Evolutionary conservation across 2,888 invertebrate genomes (phyloP), one percentile per base, ranked within the genome.

Genomic region (Aspidapion aeneum): DNA sequence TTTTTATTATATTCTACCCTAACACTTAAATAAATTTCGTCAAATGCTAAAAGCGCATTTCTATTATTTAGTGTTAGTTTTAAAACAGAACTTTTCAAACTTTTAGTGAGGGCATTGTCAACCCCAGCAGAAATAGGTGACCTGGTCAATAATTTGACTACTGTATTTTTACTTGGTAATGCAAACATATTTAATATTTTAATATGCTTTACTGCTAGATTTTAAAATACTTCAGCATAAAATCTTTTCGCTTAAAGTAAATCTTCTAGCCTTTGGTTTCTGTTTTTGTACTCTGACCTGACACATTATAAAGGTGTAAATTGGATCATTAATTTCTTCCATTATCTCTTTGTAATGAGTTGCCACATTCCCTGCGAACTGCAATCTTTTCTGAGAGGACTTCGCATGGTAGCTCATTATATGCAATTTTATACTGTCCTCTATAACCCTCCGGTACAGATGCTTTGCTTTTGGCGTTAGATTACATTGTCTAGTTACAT

Each of bases 211-310:
- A 7, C 56, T 19, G 9, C 21, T 21, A 56, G 12, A 7, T 56
- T 56, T 56, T 18, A 56, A 12, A 56, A 56, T 7, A 7, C 5
- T 20, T 5, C 5, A n/a, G 21, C 12, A 2, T 7, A 56, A 7
- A 7, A 56, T n/a, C 19, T 20, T 56, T 7, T 20, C 56, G 5
- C 18, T 19, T 19, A 56, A 18, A 18, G 12, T 56, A 21, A 56
- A 56, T 20, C 56, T 17, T 20, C 56, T 7, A 18, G 20, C 21
- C 21, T 56, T 56, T 7, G 56, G 56, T 56, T 56, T 56, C 5
- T 18, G 9, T n/a, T 18, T 18, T 56, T 56, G 19, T 7, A 7
- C 18, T n/a, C 56, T 18, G 9, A 56, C n/a, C 18, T 56, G 56
- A n/a, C 3, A 21, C 3, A 56, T 5, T 19, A 56, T 56, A 56